Conservation (phyloP, 2,888 invertebrate genomes). For the Pterostichus madidus region DNA sequence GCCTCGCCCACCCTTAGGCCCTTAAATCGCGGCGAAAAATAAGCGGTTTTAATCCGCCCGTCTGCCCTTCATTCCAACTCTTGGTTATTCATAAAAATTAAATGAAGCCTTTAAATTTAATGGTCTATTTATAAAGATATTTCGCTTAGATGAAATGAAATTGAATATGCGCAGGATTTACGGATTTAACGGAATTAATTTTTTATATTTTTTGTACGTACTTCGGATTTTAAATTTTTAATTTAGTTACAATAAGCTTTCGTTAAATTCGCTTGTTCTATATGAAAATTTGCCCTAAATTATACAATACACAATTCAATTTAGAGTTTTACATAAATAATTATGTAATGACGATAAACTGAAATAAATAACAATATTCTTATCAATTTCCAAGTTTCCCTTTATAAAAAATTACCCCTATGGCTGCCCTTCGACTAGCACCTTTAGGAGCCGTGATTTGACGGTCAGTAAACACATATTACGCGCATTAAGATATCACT, state of each 20-base stretch:
- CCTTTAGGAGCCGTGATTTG: too few species aligned
- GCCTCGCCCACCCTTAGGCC: background rate
- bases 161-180: constrained; percentile 12
- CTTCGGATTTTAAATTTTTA: background rate
- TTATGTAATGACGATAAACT: too few species aligned
- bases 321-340: too few species aligned
- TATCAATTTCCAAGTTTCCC: too few species aligned
- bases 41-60: background rate
- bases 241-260: background rate
- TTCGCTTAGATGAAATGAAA: constrained; percentile 1
- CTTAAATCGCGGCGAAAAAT: background rate
- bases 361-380: too few species aligned
- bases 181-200: background rate
- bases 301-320: too few species aligned
- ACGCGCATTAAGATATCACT: too few species aligned
- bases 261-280: background rate
- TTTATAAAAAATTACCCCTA: too few species aligned
- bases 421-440: too few species aligned
- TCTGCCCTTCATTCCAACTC: background rate
- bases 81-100: constrained; percentile 4
- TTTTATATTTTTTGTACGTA: background rate
- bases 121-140: background rate
- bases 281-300: too few species aligned
- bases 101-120: constrained; percentile 4
- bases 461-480: too few species aligned